phyloP scores from a whole-genome alignment of 2,888 invertebrate genomes.

The Lymantria monacha region DNA sequence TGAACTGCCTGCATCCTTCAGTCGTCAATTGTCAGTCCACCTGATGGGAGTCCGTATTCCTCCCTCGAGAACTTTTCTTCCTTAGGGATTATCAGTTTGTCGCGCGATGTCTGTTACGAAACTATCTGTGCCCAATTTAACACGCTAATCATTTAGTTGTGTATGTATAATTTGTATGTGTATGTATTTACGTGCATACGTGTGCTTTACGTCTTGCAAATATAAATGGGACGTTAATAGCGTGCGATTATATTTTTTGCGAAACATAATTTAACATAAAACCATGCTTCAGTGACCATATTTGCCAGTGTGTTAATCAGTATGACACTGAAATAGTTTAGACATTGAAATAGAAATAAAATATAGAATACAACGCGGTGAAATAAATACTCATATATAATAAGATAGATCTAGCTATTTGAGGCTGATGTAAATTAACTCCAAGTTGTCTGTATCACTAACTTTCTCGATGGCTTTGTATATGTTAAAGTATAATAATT shows the following conservation, averaged over 20 bases:
- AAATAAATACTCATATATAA: not conserved
- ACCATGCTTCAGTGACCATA: conserved; percentile 4
- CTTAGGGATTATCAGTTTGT: too few relatives aligned
- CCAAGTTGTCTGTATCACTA: not conserved
- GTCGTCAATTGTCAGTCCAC: too few relatives aligned
- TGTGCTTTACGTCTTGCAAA: conserved; percentile 12
- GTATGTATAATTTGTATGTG: not conserved
- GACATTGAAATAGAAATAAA: not conserved
- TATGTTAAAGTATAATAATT: not conserved
- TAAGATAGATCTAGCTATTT: too few relatives aligned
- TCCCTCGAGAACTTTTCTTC: too few relatives aligned
- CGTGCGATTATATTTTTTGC: conserved; percentile 13
- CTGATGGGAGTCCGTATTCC: too few relatives aligned
- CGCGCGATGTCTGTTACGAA: too few relatives aligned
- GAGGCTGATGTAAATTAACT: not conserved
- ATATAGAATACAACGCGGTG: not conserved
- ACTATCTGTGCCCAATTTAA: too few relatives aligned
- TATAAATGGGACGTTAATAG: conserved; percentile 24
- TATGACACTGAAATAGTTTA: not conserved
- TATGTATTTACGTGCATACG: not conserved
- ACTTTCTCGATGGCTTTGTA: not conserved
- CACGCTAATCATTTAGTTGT: not conserved
- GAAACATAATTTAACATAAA: not conserved
- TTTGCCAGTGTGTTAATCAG: conserved; percentile 5
- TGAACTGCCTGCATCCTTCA: too few relatives aligned